phyloP scores from a whole-genome alignment of 2,113 vertebrate species.

The Electrona antarctica region DNA sequence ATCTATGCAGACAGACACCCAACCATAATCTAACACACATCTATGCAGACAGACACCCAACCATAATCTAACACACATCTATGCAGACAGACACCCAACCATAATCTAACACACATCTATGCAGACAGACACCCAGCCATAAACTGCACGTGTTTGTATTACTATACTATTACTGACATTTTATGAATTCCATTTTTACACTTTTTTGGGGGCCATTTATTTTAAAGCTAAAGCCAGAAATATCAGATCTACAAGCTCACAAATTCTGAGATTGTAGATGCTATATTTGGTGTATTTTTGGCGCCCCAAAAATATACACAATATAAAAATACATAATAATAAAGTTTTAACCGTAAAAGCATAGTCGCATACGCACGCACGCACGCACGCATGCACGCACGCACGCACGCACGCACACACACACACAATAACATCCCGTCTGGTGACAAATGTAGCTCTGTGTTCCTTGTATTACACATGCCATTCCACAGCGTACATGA shows the following conservation, averaged over 20 bases:
- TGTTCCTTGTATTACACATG: conserved; percentile 46
- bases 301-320: background rate
- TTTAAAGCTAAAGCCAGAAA: no score
- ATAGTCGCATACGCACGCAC: no score
- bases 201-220: no score
- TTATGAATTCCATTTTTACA: no score
- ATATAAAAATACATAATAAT: background rate
- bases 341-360: no score
- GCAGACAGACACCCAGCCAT: background rate
- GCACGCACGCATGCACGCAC: background rate
- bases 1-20: background rate
- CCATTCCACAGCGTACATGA: conserved; percentile 27
- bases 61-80: background rate
- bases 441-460: conserved; percentile 43
- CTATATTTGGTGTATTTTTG: no score
- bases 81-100: background rate
- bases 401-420: background rate
- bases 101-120: conserved; percentile 19
- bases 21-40: background rate
- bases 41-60: conserved; percentile 19
- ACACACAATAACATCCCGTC: conserved; percentile 38
- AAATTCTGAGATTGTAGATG: no score
- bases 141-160: background rate
- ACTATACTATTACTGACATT: no score
- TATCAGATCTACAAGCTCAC: no score